These are phyloP conservation scores for Andricus grossulariae DNA, from an alignment of 1,140 invertebrate species.

Conservation along the genomic window DNA sequence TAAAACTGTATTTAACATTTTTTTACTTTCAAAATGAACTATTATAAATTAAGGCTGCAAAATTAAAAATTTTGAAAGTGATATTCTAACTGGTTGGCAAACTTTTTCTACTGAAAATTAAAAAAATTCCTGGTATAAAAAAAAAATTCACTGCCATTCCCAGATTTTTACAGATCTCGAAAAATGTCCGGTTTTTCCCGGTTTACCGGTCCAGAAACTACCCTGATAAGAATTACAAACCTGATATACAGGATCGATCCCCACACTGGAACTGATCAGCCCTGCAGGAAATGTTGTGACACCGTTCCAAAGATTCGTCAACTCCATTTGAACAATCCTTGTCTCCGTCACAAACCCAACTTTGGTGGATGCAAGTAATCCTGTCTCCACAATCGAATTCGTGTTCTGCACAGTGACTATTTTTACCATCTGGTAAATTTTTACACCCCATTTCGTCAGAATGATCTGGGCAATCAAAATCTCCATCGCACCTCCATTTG, in stretches of 20 bases:
- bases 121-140: too few species aligned
- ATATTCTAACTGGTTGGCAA: too few species aligned
- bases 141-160: too few species aligned
- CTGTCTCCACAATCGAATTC: slow-evolving; percentile 92
- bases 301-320: slow-evolving; percentile 83
- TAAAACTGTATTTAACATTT: too few species aligned
- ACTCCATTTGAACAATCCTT: slow-evolving; percentile 88
- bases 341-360: slow-evolving; percentile 92
- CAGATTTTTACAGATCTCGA: too few species aligned
- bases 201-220: too few species aligned
- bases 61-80: too few species aligned
- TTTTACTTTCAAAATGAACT: too few species aligned
- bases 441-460: slow-evolving; percentile 85
- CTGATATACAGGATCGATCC: slow-evolving; percentile 86
- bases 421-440: slow-evolving; percentile 33
- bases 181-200: too few species aligned
- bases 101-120: too few species aligned
- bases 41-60: too few species aligned
- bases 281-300: slow-evolving; percentile 87
- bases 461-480: slow-evolving; percentile 87
- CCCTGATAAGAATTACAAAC: slow-evolving; percentile 44
- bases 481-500: slow-evolving; percentile 90
- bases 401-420: slow-evolving; percentile 77
- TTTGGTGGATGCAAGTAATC: slow-evolving; percentile 90
- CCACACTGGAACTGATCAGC: slow-evolving; percentile 89